phyloP scores from a whole-genome alignment of 2,888 invertebrate genomes.

The Apocheima hispidaria region DNA sequence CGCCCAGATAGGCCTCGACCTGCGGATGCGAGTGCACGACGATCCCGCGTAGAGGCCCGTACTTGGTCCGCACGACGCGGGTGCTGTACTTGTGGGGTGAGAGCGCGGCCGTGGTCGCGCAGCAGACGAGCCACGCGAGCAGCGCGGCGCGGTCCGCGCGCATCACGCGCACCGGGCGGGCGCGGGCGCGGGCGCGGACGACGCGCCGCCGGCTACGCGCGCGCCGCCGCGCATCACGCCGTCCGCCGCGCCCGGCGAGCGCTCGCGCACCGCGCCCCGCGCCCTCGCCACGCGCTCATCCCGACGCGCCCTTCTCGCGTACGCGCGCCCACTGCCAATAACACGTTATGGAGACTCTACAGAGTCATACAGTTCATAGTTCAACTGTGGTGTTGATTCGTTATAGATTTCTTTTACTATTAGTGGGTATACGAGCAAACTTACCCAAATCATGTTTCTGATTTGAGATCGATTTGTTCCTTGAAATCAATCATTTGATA shows the following conservation, averaged over 20 bases:
- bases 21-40: constrained; percentile 92
- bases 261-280: constrained; percentile 65
- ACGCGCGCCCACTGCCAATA: constrained; percentile 67
- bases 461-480: constrained; percentile 47
- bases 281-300: constrained; percentile 33
- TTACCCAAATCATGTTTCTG: constrained; percentile 76
- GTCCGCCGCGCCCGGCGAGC: constrained; percentile 60
- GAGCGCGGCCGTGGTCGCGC: constrained; percentile 82
- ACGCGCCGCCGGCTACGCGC: constrained; percentile 66
- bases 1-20: constrained; percentile 96
- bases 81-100: constrained; percentile 92
- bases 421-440: constrained; percentile 39
- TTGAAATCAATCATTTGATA: constrained; percentile 62
- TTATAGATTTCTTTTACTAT: background rate
- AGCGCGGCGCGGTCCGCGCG: constrained; percentile 84
- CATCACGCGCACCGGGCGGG: constrained; percentile 76
- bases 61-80: constrained; percentile 94
- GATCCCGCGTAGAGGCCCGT: constrained; percentile 95
- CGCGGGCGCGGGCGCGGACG: constrained; percentile 67
- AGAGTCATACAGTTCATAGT: background rate
- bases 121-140: constrained; percentile 85
- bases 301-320: constrained; percentile 65
- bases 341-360: background rate
- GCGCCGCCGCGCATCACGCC: constrained; percentile 69
- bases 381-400: no score